Evolutionary conservation across 2,113 vertebrate species (phyloP), one percentile per base, ranked within the genome.

Genomic region (Odobenus rosmarus): DNA sequence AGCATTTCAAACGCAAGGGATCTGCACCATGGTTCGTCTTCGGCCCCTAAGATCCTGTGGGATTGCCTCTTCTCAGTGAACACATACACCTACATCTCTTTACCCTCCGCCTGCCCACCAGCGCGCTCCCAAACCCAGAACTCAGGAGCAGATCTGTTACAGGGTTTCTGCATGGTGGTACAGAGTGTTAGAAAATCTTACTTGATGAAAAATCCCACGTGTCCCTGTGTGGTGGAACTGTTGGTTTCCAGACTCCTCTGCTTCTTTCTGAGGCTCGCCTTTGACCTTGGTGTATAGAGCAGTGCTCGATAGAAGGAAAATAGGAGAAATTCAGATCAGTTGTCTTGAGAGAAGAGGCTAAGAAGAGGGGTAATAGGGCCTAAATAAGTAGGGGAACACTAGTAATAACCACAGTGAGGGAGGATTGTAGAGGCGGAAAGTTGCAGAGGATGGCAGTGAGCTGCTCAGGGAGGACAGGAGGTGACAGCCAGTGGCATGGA

Each of bases 371-470:
- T 31, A 5, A 28, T 0, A 3, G 42, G 26, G 24, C 49, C 72
- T 18, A 14, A 36, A 39, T 28, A 23, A 23, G n/a, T 15, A 24
- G 26, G 57, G 71, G 59, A 19, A 15, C 46, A 8, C 5, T 4
- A 6, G 62, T 8, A 28, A 42, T 39, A 9, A 2, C 11, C n/a
- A 19, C 12, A 57, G 7, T n/a, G 4, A 0, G 9, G 36, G 5
- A 11, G 81, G 81, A 5, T 12, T 84, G 26, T 72, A 33, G 67
- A 21, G n/a, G 21, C 0, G 1, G 14, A 12, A 24, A 36, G 7
- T 42, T 49, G 26, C 4, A 0, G 49, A 82, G 59, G 39, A 6
- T 39, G 21, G 23, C n/a, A 1, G 4, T 15, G 76, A 59, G 67
- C 67, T 9, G 46, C n/a, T 5, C 7, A 71, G 61, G 61, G 64